A percentile compares a stretch with the other conserved stretches of the same genome.
Conservation (phyloP, 2,888 invertebrate species). For the Clepsis dumicolana region DNA sequence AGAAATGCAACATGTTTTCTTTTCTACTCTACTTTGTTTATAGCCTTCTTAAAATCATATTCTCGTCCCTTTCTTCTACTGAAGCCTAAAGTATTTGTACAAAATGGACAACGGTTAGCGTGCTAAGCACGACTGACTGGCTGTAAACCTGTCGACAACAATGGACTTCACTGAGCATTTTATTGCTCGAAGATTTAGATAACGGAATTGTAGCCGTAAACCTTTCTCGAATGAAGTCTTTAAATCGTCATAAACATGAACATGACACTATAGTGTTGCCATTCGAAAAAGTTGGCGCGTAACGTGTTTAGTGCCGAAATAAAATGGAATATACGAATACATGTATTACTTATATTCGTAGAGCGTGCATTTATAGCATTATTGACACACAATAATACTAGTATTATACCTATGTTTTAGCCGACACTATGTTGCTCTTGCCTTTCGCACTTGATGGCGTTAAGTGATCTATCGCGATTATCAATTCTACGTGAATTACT, state of each 20-base stretch:
- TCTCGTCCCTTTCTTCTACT: not conserved
- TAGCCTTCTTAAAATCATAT: not conserved
- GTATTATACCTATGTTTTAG: too few species aligned
- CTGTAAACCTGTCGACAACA: slow-evolving; percentile 22
- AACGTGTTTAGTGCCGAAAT: too few species aligned
- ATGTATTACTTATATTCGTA: too few species aligned
- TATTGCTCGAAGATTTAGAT: slow-evolving; percentile 27
- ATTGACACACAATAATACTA: too few species aligned
- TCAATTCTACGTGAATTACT: too few species aligned
- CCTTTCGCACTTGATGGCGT: too few species aligned
- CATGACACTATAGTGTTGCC: not conserved
- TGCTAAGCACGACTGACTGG: slow-evolving; percentile 7
- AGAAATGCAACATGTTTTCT: too few species aligned
- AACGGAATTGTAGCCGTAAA: slow-evolving; percentile 10
- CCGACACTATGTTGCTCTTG: too few species aligned
- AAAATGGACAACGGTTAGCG: not conserved
- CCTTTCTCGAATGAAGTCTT: slow-evolving; percentile 23
- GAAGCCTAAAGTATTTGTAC: not conserved
- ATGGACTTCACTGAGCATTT: slow-evolving; percentile 16
- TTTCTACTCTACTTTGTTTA: not conserved
- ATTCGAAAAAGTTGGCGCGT: too few species aligned
- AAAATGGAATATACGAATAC: too few species aligned
- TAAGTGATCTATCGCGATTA: too few species aligned
- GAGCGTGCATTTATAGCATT: too few species aligned
- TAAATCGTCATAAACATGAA: not conserved